Percentiles rank a stretch among this genome's conserved stretches.
phyloP scores from a whole-genome alignment of 2,113 vertebrate genomes.

The Ivindomyrus marchei region DNA sequence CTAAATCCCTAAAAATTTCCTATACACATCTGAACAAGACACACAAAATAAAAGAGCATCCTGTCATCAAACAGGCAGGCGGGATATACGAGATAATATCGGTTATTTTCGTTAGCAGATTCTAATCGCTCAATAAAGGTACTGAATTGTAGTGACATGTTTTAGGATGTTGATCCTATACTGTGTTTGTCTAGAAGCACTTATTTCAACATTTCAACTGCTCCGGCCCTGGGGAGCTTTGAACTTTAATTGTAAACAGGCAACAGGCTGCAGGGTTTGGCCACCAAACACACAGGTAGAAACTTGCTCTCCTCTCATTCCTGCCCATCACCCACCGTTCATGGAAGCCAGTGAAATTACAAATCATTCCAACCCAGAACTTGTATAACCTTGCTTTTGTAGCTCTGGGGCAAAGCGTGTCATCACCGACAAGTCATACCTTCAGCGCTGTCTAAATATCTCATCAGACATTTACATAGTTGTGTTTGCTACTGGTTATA shows the following conservation, averaged over 20 bases:
- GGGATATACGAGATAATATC: neutral
- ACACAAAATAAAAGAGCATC: neutral
- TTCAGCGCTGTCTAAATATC: neutral
- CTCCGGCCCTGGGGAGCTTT: conserved; percentile 12
- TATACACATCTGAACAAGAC: neutral
- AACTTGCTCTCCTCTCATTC: neutral
- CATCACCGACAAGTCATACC: neutral
- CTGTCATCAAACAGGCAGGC: neutral
- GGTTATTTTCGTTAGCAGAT: neutral
- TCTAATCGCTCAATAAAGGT: neutral
- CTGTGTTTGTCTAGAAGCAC: conserved; percentile 22
- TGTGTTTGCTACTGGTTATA: neutral
- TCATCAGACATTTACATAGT: neutral
- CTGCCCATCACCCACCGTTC: neutral
- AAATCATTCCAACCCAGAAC: neutral
- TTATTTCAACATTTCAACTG: neutral
- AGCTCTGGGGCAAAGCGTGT: neutral
- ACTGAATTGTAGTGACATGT: conserved; percentile 34
- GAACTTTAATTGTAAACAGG: neutral
- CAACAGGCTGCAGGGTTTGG: neutral
- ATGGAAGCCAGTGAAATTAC: neutral
- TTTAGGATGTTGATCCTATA: conserved; percentile 36
- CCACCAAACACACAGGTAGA: conserved; percentile 8
- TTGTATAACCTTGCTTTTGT: conserved; percentile 1
- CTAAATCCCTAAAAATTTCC: neutral